Evolutionary conservation across 2,888 invertebrate species (phyloP).

Genomic region (Hyposoter dolosus): DNA sequence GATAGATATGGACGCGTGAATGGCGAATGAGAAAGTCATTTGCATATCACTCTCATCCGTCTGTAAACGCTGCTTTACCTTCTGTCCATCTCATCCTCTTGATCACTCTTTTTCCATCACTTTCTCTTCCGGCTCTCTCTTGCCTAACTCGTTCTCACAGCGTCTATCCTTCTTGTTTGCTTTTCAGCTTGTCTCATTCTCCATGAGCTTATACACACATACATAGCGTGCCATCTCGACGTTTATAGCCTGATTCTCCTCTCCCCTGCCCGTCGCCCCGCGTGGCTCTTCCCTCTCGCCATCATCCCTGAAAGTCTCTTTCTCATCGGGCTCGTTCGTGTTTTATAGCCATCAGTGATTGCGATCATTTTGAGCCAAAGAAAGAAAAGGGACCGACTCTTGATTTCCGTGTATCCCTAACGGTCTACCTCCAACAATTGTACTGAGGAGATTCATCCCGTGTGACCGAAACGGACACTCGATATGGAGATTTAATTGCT

Average conservation of each 20-base stretch:
- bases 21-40: constrained; percentile 75
- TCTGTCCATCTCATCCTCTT: constrained; percentile 56
- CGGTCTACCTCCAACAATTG: not conserved
- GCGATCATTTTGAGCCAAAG: constrained; percentile 59
- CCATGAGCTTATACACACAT: constrained; percentile 16
- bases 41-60: constrained; percentile 73
- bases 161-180: constrained; percentile 34
- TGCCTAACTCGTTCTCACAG: not conserved
- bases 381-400: constrained; percentile 48
- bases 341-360: constrained; percentile 62
- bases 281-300: not conserved
- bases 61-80: constrained; percentile 68
- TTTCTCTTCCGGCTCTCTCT: constrained; percentile 20
- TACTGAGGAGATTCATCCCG: constrained; percentile 3
- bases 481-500: constrained; percentile 28
- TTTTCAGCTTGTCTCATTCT: constrained; percentile 29
- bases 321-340: constrained; percentile 67
- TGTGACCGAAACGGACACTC: constrained; percentile 15
- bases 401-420: constrained; percentile 37
- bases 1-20: constrained; percentile 70
- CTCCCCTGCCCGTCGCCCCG: not conserved
- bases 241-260: constrained; percentile 38
- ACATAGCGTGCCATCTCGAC: constrained; percentile 36
- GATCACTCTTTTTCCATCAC: constrained; percentile 28
- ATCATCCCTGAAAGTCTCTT: constrained; percentile 39